Conservation (phyloP, 2,888 invertebrate genomes). For the Poecilus cupreus region DNA sequence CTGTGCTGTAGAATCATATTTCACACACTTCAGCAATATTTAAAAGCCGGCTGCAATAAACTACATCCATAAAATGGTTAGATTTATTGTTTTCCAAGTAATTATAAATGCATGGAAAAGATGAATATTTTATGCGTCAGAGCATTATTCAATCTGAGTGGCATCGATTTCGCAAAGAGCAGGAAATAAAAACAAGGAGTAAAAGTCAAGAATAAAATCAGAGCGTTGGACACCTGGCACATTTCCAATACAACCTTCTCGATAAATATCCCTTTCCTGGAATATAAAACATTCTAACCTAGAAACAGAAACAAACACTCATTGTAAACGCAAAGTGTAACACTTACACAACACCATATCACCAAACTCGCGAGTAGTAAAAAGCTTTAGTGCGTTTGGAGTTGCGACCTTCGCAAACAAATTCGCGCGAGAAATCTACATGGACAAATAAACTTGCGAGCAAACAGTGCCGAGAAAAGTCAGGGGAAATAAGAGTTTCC, state of each 20-base stretch:
- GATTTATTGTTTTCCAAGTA: not conserved
- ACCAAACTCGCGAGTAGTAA: conserved; percentile 24
- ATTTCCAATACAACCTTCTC: conserved; percentile 10
- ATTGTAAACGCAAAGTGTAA: conserved; percentile 9
- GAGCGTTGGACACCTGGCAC: not conserved
- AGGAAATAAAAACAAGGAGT: conserved; percentile 8
- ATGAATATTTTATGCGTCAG: not conserved
- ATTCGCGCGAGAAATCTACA: conserved; percentile 64
- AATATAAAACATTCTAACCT: conserved; percentile 35
- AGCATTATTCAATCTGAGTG: not conserved
- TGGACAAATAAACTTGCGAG: conserved; percentile 64
- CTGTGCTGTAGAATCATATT: not conserved
- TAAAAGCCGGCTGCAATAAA: too few species aligned
- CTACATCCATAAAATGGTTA: not conserved
- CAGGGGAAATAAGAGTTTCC: conserved; percentile 59
- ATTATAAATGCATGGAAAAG: conserved; percentile 7
- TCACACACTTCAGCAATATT: not conserved
- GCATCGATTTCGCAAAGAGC: conserved; percentile 3
- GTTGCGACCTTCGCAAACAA: conserved; percentile 62
- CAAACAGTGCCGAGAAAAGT: conserved; percentile 53
- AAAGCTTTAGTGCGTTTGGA: conserved; percentile 47
- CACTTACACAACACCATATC: conserved; percentile 19
- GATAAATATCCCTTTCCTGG: conserved; percentile 11
- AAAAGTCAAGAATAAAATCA: conserved; percentile 13
- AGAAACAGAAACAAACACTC: conserved; percentile 12